phyloP scores from a whole-genome alignment of 1,140 invertebrate genomes.

The Centruroides sculpturatus region DNA sequence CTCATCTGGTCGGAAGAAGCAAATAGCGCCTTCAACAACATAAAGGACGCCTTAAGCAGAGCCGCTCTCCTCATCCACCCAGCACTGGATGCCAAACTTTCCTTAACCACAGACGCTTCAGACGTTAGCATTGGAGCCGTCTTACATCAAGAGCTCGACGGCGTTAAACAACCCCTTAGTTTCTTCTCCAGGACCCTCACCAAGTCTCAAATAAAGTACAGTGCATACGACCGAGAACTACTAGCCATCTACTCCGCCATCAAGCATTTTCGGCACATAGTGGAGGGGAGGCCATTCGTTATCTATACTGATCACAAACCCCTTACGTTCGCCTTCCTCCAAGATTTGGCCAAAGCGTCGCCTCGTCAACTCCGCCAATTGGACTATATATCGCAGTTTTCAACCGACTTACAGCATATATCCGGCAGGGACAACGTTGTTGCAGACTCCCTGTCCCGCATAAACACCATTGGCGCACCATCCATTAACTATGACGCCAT shows the following conservation, averaged over 20 bases:
- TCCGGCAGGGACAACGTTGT: no score
- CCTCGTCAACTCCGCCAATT: constrained; percentile 18
- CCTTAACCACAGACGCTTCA: constrained; percentile 6
- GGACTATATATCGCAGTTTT: constrained; percentile 27
- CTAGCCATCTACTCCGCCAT: not conserved
- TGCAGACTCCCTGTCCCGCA: no score
- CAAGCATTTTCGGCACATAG: constrained; percentile 18
- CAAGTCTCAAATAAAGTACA: not conserved
- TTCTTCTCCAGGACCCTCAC: constrained; percentile 11
- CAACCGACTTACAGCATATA: constrained; percentile 1
- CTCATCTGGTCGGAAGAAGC: constrained; percentile 13
- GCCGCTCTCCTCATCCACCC: constrained; percentile 1
- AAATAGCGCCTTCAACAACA: constrained; percentile 23
- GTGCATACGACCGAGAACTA: not conserved
- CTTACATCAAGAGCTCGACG: constrained; percentile 7
- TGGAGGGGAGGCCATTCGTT: constrained; percentile 15
- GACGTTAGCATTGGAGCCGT: constrained; percentile 2
- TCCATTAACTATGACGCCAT: no score
- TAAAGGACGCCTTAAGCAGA: constrained; percentile 24
- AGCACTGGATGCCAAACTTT: not conserved
- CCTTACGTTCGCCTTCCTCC: constrained; percentile 15
- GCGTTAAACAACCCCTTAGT: constrained; percentile 4
- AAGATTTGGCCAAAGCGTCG: constrained; percentile 6
- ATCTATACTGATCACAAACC: constrained; percentile 18
- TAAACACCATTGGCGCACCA: no score